Percentiles rank a stretch among this genome's conserved stretches.
Conservation (phyloP, 2,113 vertebrate species). For the Sinocyclocheilus anshuiensis region DNA sequence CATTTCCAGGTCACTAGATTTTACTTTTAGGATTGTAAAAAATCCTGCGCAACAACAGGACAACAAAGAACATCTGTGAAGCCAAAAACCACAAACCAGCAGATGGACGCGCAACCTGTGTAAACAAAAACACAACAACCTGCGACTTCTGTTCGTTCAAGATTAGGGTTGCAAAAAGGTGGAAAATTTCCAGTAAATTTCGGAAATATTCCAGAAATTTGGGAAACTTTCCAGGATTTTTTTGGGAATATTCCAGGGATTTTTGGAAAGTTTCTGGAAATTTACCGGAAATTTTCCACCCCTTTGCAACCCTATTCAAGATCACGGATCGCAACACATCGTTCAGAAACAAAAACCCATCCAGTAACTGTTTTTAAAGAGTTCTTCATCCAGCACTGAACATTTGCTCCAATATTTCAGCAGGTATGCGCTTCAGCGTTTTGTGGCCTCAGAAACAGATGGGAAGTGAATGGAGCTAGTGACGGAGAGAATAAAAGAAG, state of each 20-base stretch:
- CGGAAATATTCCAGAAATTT: too few species aligned
- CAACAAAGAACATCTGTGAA: conserved; percentile 12
- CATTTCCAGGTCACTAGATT: not conserved
- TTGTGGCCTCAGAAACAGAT: not conserved
- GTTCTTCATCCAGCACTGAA: not conserved
- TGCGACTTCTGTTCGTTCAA: conserved; percentile 16
- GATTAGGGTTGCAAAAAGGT: too few species aligned
- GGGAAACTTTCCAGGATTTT: too few species aligned
- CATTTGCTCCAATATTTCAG: conserved; percentile 18
- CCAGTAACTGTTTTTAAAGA: not conserved
- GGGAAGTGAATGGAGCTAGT: conserved; percentile 5
- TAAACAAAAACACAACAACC: conserved; percentile 29
- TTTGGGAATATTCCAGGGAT: too few species aligned
- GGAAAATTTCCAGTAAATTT: too few species aligned
- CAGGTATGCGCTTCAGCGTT: not conserved
- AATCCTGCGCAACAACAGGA: not conserved
- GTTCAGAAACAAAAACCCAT: not conserved
- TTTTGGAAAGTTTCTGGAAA: too few species aligned
- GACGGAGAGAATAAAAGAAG: conserved; percentile 15
- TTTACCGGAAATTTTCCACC: too few species aligned
- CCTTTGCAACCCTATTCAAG: too few species aligned
- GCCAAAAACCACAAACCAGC: not conserved
- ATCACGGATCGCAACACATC: not conserved
- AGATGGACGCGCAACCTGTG: conserved; percentile 6
- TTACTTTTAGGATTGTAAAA: not conserved